Evolutionary conservation across 2,888 invertebrate species (phyloP).

Genomic region (Chydorus sphaericus): DNA sequence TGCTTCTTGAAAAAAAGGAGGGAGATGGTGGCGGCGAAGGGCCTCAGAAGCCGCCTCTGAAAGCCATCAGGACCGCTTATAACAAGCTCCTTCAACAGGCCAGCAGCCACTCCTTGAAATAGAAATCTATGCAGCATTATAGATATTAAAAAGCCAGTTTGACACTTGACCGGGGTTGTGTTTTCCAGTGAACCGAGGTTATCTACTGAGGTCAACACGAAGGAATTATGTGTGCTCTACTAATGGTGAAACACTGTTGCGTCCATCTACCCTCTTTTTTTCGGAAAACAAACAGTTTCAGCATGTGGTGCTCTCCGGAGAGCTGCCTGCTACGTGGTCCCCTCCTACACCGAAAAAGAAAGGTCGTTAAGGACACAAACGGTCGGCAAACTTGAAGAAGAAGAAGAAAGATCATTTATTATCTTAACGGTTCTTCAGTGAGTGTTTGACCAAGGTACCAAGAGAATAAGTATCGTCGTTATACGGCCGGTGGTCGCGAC

Average conservation of each 20-base stretch:
- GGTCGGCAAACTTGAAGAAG: not conserved
- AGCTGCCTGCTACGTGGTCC: not conserved
- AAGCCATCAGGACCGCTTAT: no score
- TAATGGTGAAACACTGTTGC: constrained; percentile 5
- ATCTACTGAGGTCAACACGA: constrained; percentile 1
- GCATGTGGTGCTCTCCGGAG: not conserved
- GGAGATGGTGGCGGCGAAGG: not conserved
- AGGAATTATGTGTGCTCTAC: not conserved
- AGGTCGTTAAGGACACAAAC: not conserved
- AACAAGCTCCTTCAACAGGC: no score
- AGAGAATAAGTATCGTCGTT: not conserved
- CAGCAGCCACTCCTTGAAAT: no score
- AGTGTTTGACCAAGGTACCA: not conserved
- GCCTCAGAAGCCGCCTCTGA: no score
- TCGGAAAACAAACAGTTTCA: not conserved
- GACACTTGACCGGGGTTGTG: not conserved
- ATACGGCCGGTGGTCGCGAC: not conserved
- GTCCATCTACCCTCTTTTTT: not conserved
- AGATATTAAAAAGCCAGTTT: no score
- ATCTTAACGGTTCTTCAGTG: constrained; percentile 1
- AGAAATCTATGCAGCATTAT: no score
- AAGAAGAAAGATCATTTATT: not conserved
- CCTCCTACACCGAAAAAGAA: not conserved
- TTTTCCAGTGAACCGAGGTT: not conserved
- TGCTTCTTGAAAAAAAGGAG: no score